A percentile compares a stretch with the other conserved stretches of the same genome.
These are phyloP conservation scores for Dynastes tityus DNA, from an alignment of 2,888 invertebrate species.

Conservation along the genomic window DNA sequence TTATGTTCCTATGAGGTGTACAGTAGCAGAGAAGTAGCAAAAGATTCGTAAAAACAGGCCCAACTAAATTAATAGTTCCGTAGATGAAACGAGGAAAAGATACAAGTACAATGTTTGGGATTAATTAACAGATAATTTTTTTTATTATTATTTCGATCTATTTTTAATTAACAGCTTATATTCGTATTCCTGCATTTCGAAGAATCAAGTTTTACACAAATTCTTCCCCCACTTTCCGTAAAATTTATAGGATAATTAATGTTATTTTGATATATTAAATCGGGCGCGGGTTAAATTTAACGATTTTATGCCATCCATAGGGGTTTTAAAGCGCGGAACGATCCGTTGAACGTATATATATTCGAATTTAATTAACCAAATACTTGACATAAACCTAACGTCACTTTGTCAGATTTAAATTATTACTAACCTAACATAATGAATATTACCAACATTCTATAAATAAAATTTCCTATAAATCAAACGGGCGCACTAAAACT, in stretches of 20 bases:
- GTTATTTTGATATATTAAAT: conserved; percentile 23
- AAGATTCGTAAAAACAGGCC: too few relatives aligned
- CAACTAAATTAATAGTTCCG: too few relatives aligned
- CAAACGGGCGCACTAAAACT: conserved; percentile 29
- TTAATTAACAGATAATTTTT: too few relatives aligned
- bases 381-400: conserved; percentile 40
- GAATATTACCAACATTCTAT: conserved; percentile 42
- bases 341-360: background rate
- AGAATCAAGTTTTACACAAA: background rate
- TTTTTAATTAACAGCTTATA: background rate
- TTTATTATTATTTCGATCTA: too few relatives aligned
- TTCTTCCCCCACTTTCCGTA: too few relatives aligned
- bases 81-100: too few relatives aligned
- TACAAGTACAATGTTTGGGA: too few relatives aligned
- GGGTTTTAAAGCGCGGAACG: conserved; percentile 1
- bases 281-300: background rate
- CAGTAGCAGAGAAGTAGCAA: too few relatives aligned
- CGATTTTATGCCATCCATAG: conserved; percentile 18
- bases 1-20: too few relatives aligned
- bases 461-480: conserved; percentile 44
- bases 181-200: background rate
- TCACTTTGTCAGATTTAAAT: conserved; percentile 47
- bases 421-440: conserved; percentile 35
- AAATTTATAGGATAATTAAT: conserved; percentile 25
- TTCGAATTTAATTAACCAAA: conserved; percentile 40